Base-by-base conservation (phyloP, 2,113 vertebrate genomes). In the Baryphthengus martii region DNA sequence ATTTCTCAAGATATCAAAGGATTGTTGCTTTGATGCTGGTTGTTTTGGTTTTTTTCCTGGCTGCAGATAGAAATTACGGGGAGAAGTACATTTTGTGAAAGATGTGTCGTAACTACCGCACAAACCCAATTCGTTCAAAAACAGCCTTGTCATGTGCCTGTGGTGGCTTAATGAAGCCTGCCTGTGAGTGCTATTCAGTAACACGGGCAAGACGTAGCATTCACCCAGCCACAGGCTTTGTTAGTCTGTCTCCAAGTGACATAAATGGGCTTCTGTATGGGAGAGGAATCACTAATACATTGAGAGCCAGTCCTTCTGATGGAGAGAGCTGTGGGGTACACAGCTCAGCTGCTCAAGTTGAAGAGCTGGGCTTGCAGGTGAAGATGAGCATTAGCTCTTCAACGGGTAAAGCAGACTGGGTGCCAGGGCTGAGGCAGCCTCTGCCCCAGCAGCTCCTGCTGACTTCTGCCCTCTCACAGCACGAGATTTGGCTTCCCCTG, bases 101-200 rank as follows among this genome's bases (percentile, higher is more conserved):
- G 86, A 78, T 56, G 50, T 93, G 42, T 84, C 5, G 7, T 47
- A 81, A 67, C 9, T 75, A 55, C 52, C 37, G 31, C 88, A 89
- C 68, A 83, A 58, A 89, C 14, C 74, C 39, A 74, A 28, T 71
- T 62, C 49, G 26, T 93, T 92, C 67, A 73, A 67, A 53, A 95
- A 40, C 1, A 5, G 35, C 40, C 49, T 40, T 93, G 79, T 95
- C 53, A 31, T 79, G 75, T 94, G 78, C 73, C 76, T 79, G 33
- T 85, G 90, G 83, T 86, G 81, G 95, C 75, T 89, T 94, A 84
- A 74, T 45, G 91, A 93, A 79, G 68, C 82, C 53, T 62, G 61
- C 47, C 89, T 37, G 59, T n/a, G 86, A 94, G 63, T 55, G 74
- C 68, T 91, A 6, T 89, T 95, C 78, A 68, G 89, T 85, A 71